Evolutionary conservation across 1,140 invertebrate species (phyloP).

Genomic region (Drosophila kikkawai): DNA sequence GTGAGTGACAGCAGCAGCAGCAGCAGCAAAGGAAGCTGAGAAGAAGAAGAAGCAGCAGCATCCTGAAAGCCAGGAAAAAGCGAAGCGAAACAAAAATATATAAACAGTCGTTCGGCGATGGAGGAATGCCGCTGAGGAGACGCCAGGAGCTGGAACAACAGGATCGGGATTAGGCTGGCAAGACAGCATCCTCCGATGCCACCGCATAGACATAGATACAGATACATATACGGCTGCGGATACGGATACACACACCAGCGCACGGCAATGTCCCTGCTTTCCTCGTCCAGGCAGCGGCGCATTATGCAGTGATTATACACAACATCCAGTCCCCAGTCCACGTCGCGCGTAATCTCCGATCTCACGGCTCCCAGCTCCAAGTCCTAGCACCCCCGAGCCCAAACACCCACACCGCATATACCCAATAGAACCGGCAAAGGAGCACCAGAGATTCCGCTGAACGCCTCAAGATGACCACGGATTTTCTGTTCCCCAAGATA

Average conservation of each 20-base stretch:
- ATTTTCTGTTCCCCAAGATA: conserved; percentile 87
- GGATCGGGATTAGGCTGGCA: conserved; percentile 12
- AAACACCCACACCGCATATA: conserved; percentile 1
- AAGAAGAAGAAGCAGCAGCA: conserved; percentile 34
- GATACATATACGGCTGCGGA: conserved; percentile 22
- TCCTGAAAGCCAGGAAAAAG: conserved; percentile 49
- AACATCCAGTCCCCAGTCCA: conserved; percentile 20
- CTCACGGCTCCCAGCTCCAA: conserved; percentile 20
- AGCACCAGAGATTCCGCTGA: conserved; percentile 2
- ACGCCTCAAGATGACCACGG: conserved; percentile 74
- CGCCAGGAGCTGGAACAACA: conserved; percentile 18
- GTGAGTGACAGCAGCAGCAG: conserved; percentile 25
- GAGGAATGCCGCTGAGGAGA: conserved; percentile 37
- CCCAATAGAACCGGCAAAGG: conserved; percentile 3
- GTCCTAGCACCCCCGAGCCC: conserved; percentile 16
- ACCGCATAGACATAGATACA: conserved; percentile 35
- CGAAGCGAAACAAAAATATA: conserved; percentile 32
- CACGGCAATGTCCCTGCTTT: conserved; percentile 18
- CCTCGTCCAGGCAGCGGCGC: conserved; percentile 39
- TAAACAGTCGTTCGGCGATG: conserved; percentile 27
- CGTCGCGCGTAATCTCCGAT: conserved; percentile 23
- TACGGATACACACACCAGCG: conserved; percentile 29
- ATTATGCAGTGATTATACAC: conserved; percentile 54
- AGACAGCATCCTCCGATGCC: conserved; percentile 30
- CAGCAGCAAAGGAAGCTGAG: conserved; percentile 7